phyloP scores from a whole-genome alignment of 2,113 vertebrate genomes.

The Ammodramus savannarum region DNA sequence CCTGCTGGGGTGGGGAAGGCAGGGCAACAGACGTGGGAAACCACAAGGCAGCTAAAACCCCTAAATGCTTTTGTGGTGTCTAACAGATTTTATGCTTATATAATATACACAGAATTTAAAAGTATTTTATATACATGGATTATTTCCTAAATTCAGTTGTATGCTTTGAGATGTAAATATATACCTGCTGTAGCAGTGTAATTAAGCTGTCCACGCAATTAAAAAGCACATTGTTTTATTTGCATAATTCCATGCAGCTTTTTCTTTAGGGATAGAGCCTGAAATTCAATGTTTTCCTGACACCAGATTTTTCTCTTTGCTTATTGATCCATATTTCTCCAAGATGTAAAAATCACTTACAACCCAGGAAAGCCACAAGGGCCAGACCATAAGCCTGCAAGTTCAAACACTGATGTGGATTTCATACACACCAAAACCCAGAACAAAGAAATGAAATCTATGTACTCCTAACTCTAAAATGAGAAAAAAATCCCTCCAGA shows the following conservation, averaged over 20 bases:
- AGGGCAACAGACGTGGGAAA: neutral
- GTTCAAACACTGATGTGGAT: neutral
- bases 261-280: neutral
- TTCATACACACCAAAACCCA: fast-evolving
- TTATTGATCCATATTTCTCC: neutral
- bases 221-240: neutral
- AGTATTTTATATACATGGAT: neutral
- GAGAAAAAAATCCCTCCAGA: neutral
- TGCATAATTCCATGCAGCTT: neutral
- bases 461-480: neutral
- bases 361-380: neutral
- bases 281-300: neutral
- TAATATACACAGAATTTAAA: neutral
- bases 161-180: neutral
- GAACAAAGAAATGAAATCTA: neutral
- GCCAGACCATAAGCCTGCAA: neutral
- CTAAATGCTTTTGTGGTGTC: neutral
- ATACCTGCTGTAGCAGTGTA: neutral
- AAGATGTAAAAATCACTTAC: neutral
- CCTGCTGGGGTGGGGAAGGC: neutral
- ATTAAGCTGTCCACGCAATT: neutral
- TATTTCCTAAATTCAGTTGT: neutral
- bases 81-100: neutral
- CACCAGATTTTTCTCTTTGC: neutral
- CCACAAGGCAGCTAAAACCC: neutral